These are phyloP conservation scores for Mastigias papua DNA, from an alignment of 30 jellyfish, hydroid and myxozoan species.

Conservation along the genomic window DNA sequence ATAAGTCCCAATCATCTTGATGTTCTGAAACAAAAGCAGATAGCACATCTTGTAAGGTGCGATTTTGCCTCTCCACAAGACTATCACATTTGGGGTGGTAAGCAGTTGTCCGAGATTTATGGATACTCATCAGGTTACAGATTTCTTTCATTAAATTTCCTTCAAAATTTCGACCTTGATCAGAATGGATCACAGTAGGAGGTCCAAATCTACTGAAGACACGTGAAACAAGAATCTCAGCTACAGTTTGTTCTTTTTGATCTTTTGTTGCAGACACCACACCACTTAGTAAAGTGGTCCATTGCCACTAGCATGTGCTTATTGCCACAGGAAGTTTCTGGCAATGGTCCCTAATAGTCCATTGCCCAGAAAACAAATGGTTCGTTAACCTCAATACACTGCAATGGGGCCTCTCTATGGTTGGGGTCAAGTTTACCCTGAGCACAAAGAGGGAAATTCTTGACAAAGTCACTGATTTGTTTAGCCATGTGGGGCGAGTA, in stretches of 20 bases:
- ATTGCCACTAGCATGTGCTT: not conserved
- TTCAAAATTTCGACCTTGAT: slow-evolving; percentile 13
- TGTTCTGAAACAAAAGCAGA: slow-evolving; percentile 30
- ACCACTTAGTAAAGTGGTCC: not conserved
- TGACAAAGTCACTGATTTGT: not conserved
- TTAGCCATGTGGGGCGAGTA: slow-evolving; percentile 8
- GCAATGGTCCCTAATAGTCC: not conserved
- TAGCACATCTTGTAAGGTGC: slow-evolving; percentile 24
- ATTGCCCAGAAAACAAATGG: not conserved
- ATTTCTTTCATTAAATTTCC: not conserved
- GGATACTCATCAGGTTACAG: not conserved
- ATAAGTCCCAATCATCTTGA: slow-evolving; percentile 35
- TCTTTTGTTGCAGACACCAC: not conserved
- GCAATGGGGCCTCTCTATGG: not conserved
- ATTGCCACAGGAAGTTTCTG: not conserved
- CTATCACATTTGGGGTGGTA: not conserved
- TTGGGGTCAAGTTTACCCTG: not conserved
- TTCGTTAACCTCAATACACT: not conserved
- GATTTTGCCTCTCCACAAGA: slow-evolving; percentile 21
- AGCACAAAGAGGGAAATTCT: not conserved
- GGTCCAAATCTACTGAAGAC: slow-evolving; percentile 31
- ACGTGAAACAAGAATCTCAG: slow-evolving; percentile 21
- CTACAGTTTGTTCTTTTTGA: not conserved
- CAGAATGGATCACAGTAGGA: slow-evolving; percentile 10
- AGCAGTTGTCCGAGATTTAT: not conserved